Evolutionary conservation across 2,113 vertebrate species (phyloP).

Genomic region (Laticauda laticaudata): DNA sequence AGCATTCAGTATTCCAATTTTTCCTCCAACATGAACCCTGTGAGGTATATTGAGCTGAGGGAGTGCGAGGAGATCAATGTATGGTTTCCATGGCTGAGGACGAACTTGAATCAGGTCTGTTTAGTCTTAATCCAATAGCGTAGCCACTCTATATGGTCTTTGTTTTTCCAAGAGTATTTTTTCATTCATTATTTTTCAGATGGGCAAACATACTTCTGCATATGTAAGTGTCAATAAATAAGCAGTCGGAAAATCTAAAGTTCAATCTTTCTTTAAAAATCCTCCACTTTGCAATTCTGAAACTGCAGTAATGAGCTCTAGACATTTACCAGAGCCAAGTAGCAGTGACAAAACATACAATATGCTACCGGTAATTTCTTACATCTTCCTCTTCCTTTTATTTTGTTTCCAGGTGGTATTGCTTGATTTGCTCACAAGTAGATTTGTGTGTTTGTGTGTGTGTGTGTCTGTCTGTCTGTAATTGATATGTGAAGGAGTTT

Average conservation of each 20-base stretch:
- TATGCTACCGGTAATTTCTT: constrained; percentile 41
- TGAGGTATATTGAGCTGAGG: background rate
- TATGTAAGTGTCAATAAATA: background rate
- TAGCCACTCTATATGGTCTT: background rate
- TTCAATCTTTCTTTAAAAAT: background rate
- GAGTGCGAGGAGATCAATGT: background rate
- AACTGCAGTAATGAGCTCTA: background rate
- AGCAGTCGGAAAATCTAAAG: background rate
- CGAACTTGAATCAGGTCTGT: background rate
- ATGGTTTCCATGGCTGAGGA: background rate
- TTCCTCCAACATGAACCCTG: background rate
- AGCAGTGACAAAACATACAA: background rate
- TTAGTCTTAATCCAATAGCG: background rate
- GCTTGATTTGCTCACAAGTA: constrained; percentile 45
- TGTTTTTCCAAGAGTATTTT: background rate
- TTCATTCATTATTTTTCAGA: background rate
- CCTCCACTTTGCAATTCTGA: background rate
- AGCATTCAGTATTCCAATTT: background rate
- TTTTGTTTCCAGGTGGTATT: constrained; percentile 39
- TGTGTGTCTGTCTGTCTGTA: constrained; percentile 25
- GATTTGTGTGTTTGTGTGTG: constrained; percentile 38
- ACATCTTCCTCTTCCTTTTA: constrained; percentile 4
- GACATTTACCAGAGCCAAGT: background rate
- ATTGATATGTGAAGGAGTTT: constrained; percentile 57
- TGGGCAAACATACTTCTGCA: background rate